These are phyloP conservation scores for Pollicipes pollicipes DNA, from an alignment of 1,140 invertebrate genomes.

Conservation along the genomic window DNA sequence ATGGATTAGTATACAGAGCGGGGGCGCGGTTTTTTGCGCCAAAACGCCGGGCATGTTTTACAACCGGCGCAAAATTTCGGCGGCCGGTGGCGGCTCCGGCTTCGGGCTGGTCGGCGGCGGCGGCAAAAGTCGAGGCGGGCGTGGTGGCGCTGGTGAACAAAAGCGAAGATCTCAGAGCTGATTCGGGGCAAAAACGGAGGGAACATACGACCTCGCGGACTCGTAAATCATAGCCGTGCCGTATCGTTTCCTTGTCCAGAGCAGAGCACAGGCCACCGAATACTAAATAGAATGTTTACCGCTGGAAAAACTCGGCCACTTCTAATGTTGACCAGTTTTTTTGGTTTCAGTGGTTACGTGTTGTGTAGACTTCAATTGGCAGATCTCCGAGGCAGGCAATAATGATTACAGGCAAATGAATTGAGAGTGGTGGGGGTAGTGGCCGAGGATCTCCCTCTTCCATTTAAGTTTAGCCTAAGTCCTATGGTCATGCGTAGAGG, in stretches of 20 bases:
- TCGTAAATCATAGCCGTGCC: not conserved
- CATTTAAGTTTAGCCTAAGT: no score
- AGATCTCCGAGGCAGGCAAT: no score
- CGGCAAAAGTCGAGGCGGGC: not conserved
- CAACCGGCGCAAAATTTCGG: not conserved
- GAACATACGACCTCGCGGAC: not conserved
- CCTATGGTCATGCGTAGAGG: no score
- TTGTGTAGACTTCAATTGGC: no score
- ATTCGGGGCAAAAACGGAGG: not conserved
- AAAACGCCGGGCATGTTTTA: not conserved
- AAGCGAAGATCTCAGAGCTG: not conserved
- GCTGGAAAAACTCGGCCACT: not conserved
- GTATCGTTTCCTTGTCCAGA: not conserved
- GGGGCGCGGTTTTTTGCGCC: not conserved
- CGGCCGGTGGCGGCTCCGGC: not conserved
- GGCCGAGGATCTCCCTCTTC: no score
- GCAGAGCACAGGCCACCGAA: not conserved
- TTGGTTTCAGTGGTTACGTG: no score
- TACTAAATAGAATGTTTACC: not conserved
- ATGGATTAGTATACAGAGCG: not conserved
- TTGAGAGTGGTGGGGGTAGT: no score
- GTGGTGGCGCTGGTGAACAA: not conserved
- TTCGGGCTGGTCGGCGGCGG: not conserved
- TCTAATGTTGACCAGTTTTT: not conserved
- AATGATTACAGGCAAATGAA: no score